Conservation (phyloP, 2,797 vertebrate genomes). For the Phylloscopus collybita region DNA sequence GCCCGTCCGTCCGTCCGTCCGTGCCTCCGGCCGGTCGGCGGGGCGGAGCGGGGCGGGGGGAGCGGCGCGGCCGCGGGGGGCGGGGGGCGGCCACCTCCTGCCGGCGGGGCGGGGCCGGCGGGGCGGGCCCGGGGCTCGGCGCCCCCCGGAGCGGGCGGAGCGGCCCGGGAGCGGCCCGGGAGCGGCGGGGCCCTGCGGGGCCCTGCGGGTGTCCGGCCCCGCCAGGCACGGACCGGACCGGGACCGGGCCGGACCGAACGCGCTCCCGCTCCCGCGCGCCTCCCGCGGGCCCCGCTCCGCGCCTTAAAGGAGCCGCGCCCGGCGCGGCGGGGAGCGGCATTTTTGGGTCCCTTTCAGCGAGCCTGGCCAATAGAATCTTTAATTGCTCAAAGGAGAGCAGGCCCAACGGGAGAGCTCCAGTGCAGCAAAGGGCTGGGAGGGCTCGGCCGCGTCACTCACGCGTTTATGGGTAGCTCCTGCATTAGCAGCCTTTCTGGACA, state of each 20-base stretch:
- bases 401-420: not conserved
- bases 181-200: too few relatives aligned
- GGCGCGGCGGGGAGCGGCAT: too few relatives aligned
- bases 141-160: not conserved
- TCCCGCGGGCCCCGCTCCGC: not conserved
- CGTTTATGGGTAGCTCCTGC: not conserved
- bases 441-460: not conserved
- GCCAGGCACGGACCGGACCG: not conserved
- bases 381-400: not conserved
- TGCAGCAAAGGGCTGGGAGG: not conserved
- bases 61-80: not conserved
- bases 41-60: not conserved
- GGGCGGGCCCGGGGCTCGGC: not conserved
- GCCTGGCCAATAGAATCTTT: not conserved
- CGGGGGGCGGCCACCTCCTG: not conserved
- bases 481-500: rapidly evolving
- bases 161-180: not conserved
- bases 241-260: not conserved
- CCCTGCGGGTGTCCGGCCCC: too few relatives aligned
- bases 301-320: slow-evolving; percentile 35
- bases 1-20: not conserved
- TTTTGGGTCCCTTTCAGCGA: not conserved
- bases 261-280: not conserved
- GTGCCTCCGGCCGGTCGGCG: not conserved
- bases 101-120: not conserved